Percentiles rank a stretch among this genome's conserved stretches.
phyloP scores from a whole-genome alignment of 2,797 vertebrate species.

The Manis javanica region DNA sequence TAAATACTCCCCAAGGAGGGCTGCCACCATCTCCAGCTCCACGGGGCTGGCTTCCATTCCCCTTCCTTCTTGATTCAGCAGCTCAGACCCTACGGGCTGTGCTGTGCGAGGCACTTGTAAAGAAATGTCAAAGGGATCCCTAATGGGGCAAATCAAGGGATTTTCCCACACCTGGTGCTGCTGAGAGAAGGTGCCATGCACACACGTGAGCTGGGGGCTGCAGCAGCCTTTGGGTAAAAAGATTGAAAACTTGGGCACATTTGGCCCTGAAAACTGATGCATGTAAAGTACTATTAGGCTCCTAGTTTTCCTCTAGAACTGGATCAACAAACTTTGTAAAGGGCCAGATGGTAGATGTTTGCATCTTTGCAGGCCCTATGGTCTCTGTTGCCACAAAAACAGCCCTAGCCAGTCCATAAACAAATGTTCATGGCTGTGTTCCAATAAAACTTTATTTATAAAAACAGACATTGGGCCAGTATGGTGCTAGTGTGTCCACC shows the following conservation, averaged over 20 bases:
- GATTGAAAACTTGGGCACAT: background rate
- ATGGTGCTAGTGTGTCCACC: background rate
- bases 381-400: background rate
- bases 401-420: background rate
- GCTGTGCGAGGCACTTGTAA: background rate
- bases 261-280: background rate
- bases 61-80: background rate
- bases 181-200: background rate
- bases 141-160: background rate
- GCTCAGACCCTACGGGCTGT: background rate
- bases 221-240: background rate
- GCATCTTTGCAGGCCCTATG: background rate
- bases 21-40: fast-evolving
- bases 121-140: background rate
- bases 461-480: background rate
- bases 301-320: background rate
- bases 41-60: fast-evolving
- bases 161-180: background rate
- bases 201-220: background rate
- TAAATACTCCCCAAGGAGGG: background rate
- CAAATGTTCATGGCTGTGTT: background rate
- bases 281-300: background rate
- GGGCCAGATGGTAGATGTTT: background rate
- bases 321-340: background rate
- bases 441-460: conserved; percentile 62